Percentiles rank a stretch among this genome's conserved stretches.
These are phyloP conservation scores for Heterotilapia buettikoferi DNA, from an alignment of 2,113 vertebrate species.

Conservation along the genomic window DNA sequence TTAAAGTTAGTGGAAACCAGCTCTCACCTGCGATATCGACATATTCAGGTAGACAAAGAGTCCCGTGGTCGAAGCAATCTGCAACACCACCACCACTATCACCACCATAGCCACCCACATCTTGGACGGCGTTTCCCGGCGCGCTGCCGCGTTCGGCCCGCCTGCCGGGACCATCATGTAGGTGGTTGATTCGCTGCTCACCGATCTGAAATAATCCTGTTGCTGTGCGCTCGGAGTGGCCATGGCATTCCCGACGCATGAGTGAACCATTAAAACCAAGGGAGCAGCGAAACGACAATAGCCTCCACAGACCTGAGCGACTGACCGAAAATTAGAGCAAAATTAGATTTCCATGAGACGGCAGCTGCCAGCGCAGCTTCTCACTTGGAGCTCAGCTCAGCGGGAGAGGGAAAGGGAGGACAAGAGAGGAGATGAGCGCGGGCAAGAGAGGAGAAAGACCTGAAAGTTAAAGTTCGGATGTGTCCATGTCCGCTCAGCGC, in stretches of 20 bases:
- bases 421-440: not conserved
- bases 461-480: not conserved
- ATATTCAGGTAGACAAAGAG: constrained; percentile 80
- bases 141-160: constrained; percentile 25
- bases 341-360: constrained; percentile 41
- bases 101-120: constrained; percentile 77
- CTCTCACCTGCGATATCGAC: constrained; percentile 76
- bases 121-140: constrained; percentile 69
- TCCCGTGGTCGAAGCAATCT: constrained; percentile 76
- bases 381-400: not conserved
- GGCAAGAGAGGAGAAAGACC: not conserved
- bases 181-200: constrained; percentile 78
- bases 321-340: not conserved
- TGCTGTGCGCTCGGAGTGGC: constrained; percentile 73
- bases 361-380: not conserved
- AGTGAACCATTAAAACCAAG: constrained; percentile 20
- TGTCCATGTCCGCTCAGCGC: constrained; percentile 16
- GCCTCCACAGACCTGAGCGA: not conserved
- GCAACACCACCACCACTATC: constrained; percentile 75
- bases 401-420: not conserved
- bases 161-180: constrained; percentile 79
- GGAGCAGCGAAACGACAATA: not conserved
- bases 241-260: constrained; percentile 76
- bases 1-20: not conserved
- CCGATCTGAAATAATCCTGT: constrained; percentile 76